Percentiles rank a stretch among this genome's conserved stretches.
phyloP scores from a whole-genome alignment of 1,140 invertebrate genomes.

The Drosophila prosaltans region DNA sequence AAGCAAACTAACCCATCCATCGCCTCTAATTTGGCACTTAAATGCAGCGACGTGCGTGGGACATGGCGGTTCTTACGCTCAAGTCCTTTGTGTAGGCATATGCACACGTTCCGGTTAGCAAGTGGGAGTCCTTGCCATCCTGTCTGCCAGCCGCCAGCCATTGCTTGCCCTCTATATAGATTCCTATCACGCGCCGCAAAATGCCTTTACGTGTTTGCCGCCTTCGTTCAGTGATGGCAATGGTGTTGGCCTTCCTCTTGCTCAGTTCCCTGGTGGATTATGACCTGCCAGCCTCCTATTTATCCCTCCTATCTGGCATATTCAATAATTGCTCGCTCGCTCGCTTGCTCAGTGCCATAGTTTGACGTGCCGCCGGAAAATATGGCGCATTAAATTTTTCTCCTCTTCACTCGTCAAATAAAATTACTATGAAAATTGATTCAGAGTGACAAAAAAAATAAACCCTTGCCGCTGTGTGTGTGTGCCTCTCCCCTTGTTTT shows the following conservation, averaged over 20 bases:
- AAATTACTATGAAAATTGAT: constrained; percentile 70
- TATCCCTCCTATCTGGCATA: constrained; percentile 48
- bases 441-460: constrained; percentile 14
- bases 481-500: constrained; percentile 40
- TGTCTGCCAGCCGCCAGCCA: background rate
- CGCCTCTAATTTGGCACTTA: constrained; percentile 75
- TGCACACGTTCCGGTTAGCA: constrained; percentile 56
- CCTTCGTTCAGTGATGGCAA: constrained; percentile 25
- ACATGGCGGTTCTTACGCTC: constrained; percentile 33
- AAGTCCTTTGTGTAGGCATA: constrained; percentile 59
- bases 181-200: constrained; percentile 76
- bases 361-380: constrained; percentile 64
- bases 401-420: constrained; percentile 47
- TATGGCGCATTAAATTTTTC: constrained; percentile 71
- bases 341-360: constrained; percentile 28
- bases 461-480: constrained; percentile 12
- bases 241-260: constrained; percentile 40
- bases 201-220: constrained; percentile 77
- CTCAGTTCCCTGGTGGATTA: constrained; percentile 49
- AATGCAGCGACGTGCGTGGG: constrained; percentile 77
- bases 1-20: constrained; percentile 10
- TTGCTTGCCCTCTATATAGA: constrained; percentile 18
- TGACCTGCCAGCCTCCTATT: constrained; percentile 25
- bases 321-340: constrained; percentile 69
- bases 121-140: constrained; percentile 38